Conservation (phyloP, 1,140 invertebrate genomes). For the Asobara japonica region DNA sequence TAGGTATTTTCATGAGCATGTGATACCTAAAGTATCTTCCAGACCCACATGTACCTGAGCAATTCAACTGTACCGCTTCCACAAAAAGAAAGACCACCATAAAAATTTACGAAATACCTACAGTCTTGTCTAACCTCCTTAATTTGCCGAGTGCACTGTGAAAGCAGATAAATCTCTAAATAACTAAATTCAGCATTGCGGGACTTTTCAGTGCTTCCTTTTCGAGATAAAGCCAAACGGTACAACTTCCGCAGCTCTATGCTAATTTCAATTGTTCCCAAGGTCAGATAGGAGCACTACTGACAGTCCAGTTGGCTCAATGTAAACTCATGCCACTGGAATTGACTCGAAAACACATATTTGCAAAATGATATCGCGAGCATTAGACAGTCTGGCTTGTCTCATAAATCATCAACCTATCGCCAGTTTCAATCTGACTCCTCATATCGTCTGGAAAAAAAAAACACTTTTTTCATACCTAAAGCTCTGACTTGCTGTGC, state of each 20-base stretch:
- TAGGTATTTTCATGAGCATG: too few species aligned
- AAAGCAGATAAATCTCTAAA: constrained; percentile 1
- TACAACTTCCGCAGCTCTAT: constrained; percentile 30
- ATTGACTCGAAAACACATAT: background rate
- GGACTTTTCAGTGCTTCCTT: constrained; percentile 26
- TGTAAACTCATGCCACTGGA: background rate
- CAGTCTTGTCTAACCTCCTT: too few species aligned
- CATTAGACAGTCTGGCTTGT: background rate
- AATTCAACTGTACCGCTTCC: too few species aligned
- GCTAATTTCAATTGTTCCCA: constrained; percentile 43
- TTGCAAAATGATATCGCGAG: background rate
- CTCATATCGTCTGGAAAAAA: constrained; percentile 7
- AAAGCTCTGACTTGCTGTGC: background rate
- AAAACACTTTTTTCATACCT: background rate
- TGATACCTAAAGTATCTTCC: too few species aligned
- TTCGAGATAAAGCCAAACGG: constrained; percentile 20
- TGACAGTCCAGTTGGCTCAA: constrained; percentile 23
- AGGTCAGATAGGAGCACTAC: constrained; percentile 39
- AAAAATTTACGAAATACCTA: too few species aligned
- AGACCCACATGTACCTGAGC: too few species aligned
- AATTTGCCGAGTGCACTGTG: constrained; percentile 21
- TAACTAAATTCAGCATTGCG: constrained; percentile 22
- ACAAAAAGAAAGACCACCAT: too few species aligned
- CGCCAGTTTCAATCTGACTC: background rate
- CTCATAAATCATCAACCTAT: background rate